Conservation (phyloP, 2,888 invertebrate species). For the Drosophila vallismaia region DNA sequence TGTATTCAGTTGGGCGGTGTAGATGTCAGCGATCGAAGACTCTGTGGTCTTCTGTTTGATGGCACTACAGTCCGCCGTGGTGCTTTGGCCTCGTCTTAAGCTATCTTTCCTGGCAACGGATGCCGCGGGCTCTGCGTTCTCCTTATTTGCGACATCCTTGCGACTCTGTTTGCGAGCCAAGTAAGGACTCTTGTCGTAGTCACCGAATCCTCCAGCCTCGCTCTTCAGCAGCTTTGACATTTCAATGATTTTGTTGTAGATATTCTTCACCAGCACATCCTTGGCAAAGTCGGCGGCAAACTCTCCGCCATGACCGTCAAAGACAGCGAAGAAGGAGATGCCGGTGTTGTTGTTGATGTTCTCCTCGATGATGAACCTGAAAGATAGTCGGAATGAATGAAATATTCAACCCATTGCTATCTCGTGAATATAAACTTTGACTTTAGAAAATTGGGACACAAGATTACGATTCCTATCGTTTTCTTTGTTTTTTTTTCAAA, state of each 20-base stretch:
- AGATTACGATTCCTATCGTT: background rate
- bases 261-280: conserved; percentile 92
- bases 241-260: conserved; percentile 90
- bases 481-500: background rate
- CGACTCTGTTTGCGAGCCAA: conserved; percentile 77
- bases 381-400: background rate
- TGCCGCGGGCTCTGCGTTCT: conserved; percentile 71
- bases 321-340: conserved; percentile 94
- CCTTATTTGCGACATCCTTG: conserved; percentile 79
- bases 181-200: conserved; percentile 81
- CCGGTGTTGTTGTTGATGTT: conserved; percentile 92
- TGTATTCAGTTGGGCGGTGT: conserved; percentile 82
- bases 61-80: conserved; percentile 85
- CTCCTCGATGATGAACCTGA: conserved; percentile 91
- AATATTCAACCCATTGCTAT: background rate
- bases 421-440: background rate
- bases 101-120: conserved; percentile 80
- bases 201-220: conserved; percentile 81
- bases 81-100: conserved; percentile 82
- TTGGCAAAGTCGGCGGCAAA: conserved; percentile 97
- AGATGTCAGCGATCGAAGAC: conserved; percentile 77
- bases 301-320: conserved; percentile 98
- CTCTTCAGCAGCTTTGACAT: conserved; percentile 87
- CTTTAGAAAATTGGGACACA: background rate
- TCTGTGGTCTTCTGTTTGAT: conserved; percentile 79